Percentiles rank a stretch among this genome's conserved stretches.
phyloP scores from a whole-genome alignment of 1,140 invertebrate species.

The Pentalonia nigronervosa region DNA sequence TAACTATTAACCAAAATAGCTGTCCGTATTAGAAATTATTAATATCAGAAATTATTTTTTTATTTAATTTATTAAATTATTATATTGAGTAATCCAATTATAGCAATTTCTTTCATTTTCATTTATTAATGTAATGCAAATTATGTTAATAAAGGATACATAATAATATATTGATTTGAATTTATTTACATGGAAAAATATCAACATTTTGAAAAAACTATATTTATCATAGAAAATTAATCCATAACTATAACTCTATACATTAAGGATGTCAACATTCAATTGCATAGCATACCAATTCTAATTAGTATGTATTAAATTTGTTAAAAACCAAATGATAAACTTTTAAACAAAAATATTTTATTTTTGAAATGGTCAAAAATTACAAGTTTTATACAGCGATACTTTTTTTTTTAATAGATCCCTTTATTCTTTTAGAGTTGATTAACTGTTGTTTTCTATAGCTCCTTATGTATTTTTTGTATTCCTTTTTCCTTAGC shows the following conservation, averaged over 20 bases:
- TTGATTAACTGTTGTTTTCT: constrained; percentile 39
- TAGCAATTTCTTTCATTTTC: no score
- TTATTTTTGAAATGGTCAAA: background rate
- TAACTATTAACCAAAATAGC: background rate
- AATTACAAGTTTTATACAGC: background rate
- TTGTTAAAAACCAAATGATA: background rate
- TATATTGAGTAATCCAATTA: background rate
- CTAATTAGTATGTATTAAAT: background rate
- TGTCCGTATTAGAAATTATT: background rate
- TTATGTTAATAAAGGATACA: no score
- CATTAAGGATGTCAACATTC: background rate
- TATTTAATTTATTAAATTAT: background rate
- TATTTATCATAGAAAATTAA: no score
- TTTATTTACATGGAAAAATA: no score
- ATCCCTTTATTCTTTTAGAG: constrained; percentile 28
- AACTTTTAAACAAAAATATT: background rate
- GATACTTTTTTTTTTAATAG: constrained; percentile 35
- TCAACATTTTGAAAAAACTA: no score
- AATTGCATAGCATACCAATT: background rate
- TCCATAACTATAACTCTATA: background rate
- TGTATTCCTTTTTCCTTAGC: constrained; percentile 53
- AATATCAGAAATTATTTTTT: background rate
- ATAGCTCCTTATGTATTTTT: constrained; percentile 48
- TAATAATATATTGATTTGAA: no score
- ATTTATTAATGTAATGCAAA: no score